phyloP scores from a whole-genome alignment of 2,797 vertebrate species.

The Pseudochirops cupreus region DNA sequence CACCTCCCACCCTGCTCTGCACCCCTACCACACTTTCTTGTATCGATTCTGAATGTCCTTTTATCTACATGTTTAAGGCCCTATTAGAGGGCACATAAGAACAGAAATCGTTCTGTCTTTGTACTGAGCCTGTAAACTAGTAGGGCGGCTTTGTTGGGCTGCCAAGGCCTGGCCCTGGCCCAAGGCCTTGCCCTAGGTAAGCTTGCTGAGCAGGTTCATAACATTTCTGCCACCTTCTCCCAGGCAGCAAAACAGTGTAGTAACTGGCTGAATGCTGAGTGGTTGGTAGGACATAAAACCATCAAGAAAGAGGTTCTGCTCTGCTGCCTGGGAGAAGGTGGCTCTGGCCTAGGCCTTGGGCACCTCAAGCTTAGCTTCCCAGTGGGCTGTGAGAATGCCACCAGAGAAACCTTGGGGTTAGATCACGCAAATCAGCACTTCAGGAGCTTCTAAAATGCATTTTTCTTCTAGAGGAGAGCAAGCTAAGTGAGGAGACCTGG shows the following conservation, averaged over 20 bases:
- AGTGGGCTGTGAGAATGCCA: not conserved
- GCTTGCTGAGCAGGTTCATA: too few relatives aligned
- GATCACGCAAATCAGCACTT: conserved; percentile 30
- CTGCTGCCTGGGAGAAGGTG: not conserved
- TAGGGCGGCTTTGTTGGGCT: not conserved
- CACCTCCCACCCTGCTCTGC: not conserved
- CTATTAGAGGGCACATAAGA: not conserved
- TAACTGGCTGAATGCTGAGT: not conserved
- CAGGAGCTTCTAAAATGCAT: conserved; percentile 26
- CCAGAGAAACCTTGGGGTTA: conserved; percentile 15
- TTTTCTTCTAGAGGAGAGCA: conserved; percentile 37
- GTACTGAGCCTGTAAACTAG: not conserved
- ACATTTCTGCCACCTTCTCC: too few relatives aligned
- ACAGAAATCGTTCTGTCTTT: not conserved
- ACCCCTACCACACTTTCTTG: not conserved
- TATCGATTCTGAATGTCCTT: too few relatives aligned
- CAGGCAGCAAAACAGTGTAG: too few relatives aligned
- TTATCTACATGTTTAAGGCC: not conserved
- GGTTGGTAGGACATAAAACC: not conserved
- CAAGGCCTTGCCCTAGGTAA: too few relatives aligned
- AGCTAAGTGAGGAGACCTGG: conserved; percentile 26
- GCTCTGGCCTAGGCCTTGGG: too few relatives aligned
- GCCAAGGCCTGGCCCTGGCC: too few relatives aligned
- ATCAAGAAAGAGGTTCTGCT: not conserved
- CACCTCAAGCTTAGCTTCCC: not conserved